Percentiles rank a stretch among this genome's conserved stretches.
Conservation (phyloP, 2,113 vertebrate species). For the Myrmecophaga tridactyla region DNA sequence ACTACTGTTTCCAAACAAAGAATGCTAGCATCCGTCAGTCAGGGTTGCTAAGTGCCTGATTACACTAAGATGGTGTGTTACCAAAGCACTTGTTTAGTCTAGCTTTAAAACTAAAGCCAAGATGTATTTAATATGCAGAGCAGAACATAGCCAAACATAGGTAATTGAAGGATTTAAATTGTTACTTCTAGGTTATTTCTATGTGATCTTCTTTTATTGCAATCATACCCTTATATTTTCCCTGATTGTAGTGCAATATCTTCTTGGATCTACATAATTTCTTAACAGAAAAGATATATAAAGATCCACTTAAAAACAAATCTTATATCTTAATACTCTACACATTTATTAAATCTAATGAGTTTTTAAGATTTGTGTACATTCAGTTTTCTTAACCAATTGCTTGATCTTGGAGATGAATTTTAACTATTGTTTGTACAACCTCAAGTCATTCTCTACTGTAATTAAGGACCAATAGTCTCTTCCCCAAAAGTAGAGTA, state of each 20-base stretch:
- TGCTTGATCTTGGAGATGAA: background rate
- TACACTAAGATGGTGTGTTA: constrained; percentile 52
- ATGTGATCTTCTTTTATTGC: background rate
- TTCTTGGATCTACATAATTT: background rate
- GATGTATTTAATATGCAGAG: constrained; percentile 70
- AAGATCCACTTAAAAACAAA: background rate
- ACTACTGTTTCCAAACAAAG: constrained; percentile 76
- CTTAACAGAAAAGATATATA: background rate
- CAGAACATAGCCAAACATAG: constrained; percentile 13
- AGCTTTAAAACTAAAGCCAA: constrained; percentile 36
- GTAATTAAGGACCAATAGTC: background rate
- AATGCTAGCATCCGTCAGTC: constrained; percentile 61
- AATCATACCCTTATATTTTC: background rate
- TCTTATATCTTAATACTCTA: background rate
- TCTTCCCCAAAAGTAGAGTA: background rate
- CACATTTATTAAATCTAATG: too few relatives aligned
- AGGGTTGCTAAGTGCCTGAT: constrained; percentile 75
- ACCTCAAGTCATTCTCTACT: background rate
- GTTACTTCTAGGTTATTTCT: constrained; percentile 34
- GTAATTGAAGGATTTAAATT: constrained; percentile 54
- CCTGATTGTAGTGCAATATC: background rate
- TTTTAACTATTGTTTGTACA: background rate
- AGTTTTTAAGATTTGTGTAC: background rate
- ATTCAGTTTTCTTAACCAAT: background rate
- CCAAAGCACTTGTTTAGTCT: constrained; percentile 54